Conservation (phyloP, 2,797 vertebrate genomes). For the Hoplostethus mediterraneus region DNA sequence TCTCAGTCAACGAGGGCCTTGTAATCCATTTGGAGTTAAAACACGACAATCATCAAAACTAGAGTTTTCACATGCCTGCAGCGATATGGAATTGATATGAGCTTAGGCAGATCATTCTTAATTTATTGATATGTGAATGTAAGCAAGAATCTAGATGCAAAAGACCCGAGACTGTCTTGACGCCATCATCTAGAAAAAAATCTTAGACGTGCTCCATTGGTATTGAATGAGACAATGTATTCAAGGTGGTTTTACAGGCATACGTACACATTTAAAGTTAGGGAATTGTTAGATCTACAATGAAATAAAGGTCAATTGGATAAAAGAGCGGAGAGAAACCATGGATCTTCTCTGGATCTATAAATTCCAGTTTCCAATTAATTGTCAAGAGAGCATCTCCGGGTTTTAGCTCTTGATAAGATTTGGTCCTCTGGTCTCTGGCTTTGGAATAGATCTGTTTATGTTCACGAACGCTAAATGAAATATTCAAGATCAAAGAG, state of each 20-base stretch:
- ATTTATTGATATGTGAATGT: conserved; percentile 3
- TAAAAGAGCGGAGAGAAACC: neutral
- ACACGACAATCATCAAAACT: too few relatives aligned
- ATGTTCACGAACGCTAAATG: conserved; percentile 1
- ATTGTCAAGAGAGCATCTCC: neutral
- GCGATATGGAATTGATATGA: neutral
- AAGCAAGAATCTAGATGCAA: neutral
- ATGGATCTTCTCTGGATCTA: neutral
- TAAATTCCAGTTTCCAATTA: neutral
- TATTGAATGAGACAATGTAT: neutral
- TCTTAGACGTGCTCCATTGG: neutral
- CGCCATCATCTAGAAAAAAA: neutral
- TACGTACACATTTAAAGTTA: neutral
- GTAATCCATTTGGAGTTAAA: too few relatives aligned
- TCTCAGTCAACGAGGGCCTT: too few relatives aligned
- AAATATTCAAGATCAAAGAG: conserved; percentile 18
- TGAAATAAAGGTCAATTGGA: neutral
- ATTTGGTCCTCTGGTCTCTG: neutral
- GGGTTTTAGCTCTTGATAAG: neutral
- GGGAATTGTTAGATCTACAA: neutral
- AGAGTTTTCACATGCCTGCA: neutral
- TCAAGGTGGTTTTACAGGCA: neutral
- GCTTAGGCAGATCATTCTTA: neutral
- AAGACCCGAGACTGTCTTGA: neutral
- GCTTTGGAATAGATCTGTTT: neutral